Evolutionary conservation across 2,888 invertebrate species (phyloP), one percentile per base, ranked within the genome.

Genomic region (Conops quadrifasciatus): DNA sequence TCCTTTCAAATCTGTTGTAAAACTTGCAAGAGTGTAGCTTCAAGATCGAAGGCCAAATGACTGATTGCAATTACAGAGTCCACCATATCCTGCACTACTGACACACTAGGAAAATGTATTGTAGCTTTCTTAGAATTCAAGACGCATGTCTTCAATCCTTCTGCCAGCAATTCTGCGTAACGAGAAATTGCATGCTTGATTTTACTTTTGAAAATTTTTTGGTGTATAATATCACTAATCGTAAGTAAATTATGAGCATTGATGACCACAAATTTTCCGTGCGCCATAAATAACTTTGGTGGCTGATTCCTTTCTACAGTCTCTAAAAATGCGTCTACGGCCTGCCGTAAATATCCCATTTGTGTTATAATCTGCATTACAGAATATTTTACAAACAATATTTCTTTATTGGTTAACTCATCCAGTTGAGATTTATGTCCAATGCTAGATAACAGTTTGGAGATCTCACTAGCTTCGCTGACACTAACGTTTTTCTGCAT

Each of bases 271-370:
- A 96, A 96, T 85, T 97, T 97, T 67, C 95, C 94, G 83, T 96
- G 94, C 16, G 95, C 95, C 67, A 97, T 91, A 85, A 97, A 97
- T 75, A 92, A 93, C 86, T 95, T 94, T 0, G 98, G 97, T 51
- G 96, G 96, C 83, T 96, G 95, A 81, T 96, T 96, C 85, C 93
- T 93, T 81, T 96, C 95, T 53, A 98, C 94, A 5, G 95, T 94
- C 79, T 93, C 90, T 62, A 97, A 89, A 87, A 98, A 97, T 0
- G 95, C 94, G 80, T 96, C 96, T 71, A 97, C 95, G 19, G 96
- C 94, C 77, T 94, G 93, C 74, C 94, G 92, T 62, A 98, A 88
- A 83, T 94, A 92, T 26, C 91, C 91, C 79, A 94, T 92, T 84
- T 96, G 95, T 16, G 92, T 93, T 49, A 94, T 91, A 30, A 94